Evolutionary conservation across 1,140 invertebrate genomes (phyloP).

Genomic region (Drosophila varians): DNA sequence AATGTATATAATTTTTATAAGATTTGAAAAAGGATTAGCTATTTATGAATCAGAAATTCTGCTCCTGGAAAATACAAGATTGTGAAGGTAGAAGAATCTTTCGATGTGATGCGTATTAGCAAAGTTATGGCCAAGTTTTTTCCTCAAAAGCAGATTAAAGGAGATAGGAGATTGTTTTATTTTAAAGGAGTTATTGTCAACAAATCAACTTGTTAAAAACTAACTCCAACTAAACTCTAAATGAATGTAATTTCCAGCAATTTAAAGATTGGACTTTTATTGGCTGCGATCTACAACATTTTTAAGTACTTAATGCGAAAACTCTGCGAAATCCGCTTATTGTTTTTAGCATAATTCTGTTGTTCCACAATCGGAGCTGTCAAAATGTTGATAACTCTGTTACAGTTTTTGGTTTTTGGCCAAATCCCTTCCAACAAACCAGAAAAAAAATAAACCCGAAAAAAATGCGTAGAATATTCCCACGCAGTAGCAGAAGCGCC

Average conservation of each 20-base stretch:
- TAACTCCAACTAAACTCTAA: not conserved
- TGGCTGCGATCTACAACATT: not conserved
- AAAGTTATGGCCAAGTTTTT: too few relatives aligned
- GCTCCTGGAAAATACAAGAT: too few relatives aligned
- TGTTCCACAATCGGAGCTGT: slow-evolving; percentile 51
- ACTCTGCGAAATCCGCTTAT: slow-evolving; percentile 38
- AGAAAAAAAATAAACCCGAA: slow-evolving; percentile 9
- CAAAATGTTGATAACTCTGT: slow-evolving; percentile 52
- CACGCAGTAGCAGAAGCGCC: slow-evolving; percentile 24
- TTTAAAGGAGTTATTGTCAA: too few relatives aligned
- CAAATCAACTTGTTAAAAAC: too few relatives aligned
- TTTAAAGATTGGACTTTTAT: slow-evolving; percentile 17
- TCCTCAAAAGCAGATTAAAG: too few relatives aligned
- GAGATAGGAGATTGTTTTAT: too few relatives aligned
- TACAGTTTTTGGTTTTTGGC: slow-evolving; percentile 36
- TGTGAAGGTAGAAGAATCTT: too few relatives aligned
- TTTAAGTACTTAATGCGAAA: slow-evolving; percentile 39
- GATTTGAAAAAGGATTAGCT: too few relatives aligned
- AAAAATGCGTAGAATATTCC: slow-evolving; percentile 23
- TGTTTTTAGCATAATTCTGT: slow-evolving; percentile 37
- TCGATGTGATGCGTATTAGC: too few relatives aligned
- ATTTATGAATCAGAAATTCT: too few relatives aligned
- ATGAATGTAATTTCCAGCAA: slow-evolving; percentile 8
- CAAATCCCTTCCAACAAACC: slow-evolving; percentile 3
- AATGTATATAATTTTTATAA: too few relatives aligned